Base-by-base conservation (phyloP, 2,113 vertebrate genomes). In the Pteruthius melanotis region DNA sequence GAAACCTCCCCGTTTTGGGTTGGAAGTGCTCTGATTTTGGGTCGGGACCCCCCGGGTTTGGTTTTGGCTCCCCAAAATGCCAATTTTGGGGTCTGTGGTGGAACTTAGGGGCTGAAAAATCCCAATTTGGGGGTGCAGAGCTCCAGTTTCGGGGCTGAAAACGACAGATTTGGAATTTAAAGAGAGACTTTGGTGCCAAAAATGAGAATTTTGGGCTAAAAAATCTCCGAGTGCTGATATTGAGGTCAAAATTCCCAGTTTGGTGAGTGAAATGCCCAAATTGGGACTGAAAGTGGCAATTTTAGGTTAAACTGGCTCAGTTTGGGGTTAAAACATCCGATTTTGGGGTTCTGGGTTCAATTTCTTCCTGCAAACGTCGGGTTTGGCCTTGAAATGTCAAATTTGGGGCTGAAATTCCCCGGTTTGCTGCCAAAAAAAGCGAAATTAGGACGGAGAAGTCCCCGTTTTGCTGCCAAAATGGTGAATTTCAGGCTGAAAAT, bases 101-200 rank as follows among this genome's bases (percentile, higher is more conserved):
- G 31, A 56, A 44, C 1, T 44, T 27, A 7, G 17, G 12, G 52
- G 31, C 18, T 18, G 31, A n/a, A 27, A 44, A 44, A 44, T 27
- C n/a, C 23, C 30, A n/a, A 21, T 27, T 56, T 15, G 5, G 17
- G 13, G 9, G 11, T 20, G 31, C 7, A 44, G 44, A n/a, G 0
- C 4, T 44, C 31, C 17, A 11, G 8, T n/a, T 56, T n/a, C n/a
- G 30, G 39, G 23, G 23, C 7, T 27, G 13, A 27, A 72, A 44
- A n/a, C 12, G 7, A 13, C 31, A 12, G 26, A 44, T 44, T 56
- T 44, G 30, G 49, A 24, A 53, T n/a, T n/a, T 33, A 19, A 54
- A 54, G 26, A 19, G 5, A 6, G 12, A 19, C 1, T 27, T 44
- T 21, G 23, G 13, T n/a, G 13, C 31, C 13, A 28, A 44, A 42